Percentiles rank a stretch among this genome's conserved stretches.
Conservation (phyloP, 1,140 invertebrate genomes). For the Cylas formicarius region DNA sequence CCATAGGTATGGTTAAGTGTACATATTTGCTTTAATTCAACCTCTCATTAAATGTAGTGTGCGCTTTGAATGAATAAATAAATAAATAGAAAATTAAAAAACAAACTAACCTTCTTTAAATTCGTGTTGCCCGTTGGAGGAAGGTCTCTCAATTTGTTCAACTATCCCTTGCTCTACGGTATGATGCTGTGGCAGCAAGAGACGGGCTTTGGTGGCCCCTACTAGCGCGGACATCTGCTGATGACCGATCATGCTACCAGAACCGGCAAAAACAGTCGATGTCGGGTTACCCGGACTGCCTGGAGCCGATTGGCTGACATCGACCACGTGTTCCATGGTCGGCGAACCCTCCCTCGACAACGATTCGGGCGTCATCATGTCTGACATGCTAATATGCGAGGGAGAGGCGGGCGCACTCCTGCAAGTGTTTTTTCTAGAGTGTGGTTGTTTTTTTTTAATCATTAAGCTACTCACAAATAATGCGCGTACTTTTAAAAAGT, state of each 20-base stretch:
- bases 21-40: conserved; percentile 7
- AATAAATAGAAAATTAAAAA: background rate
- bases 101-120: conserved; percentile 32
- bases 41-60: conserved; percentile 2
- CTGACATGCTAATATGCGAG: conserved; percentile 77
- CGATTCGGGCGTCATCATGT: conserved; percentile 81
- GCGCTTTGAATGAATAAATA: background rate
- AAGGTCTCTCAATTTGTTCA: conserved; percentile 14
- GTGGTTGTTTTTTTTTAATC: background rate
- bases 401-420: conserved; percentile 91
- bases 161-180: conserved; percentile 25
- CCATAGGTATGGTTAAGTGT: no score
- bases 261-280: conserved; percentile 29
- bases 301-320: conserved; percentile 62
- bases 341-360: conserved; percentile 79
- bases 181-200: conserved; percentile 34
- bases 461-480: no score
- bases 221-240: conserved; percentile 43
- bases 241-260: conserved; percentile 39
- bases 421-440: conserved; percentile 20
- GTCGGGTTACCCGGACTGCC: conserved; percentile 51
- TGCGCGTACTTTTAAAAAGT: no score
- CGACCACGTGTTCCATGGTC: conserved; percentile 56
- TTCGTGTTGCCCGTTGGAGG: conserved; percentile 39
- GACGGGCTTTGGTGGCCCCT: conserved; percentile 43